Percentiles rank a stretch among this genome's conserved stretches.
phyloP scores from a whole-genome alignment of 2,113 vertebrate genomes.

The Nerophis lumbriciformis region DNA sequence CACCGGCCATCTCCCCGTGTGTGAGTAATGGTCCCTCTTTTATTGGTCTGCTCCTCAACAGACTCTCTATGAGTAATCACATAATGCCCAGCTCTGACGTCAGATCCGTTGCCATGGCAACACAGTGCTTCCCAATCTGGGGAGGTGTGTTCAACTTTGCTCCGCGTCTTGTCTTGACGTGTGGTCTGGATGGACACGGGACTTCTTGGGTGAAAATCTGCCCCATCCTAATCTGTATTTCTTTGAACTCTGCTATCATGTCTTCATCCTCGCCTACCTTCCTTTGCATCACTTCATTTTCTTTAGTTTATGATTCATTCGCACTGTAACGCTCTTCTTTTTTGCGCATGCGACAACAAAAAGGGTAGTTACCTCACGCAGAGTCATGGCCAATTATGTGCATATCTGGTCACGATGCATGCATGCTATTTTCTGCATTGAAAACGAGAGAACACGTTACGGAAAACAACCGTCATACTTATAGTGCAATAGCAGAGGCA shows the following conservation, averaged over 20 bases:
- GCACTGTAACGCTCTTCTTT: too few relatives aligned
- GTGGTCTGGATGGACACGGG: conserved; percentile 45
- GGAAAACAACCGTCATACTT: too few relatives aligned
- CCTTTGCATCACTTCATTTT: too few relatives aligned
- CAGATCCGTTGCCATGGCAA: conserved; percentile 65
- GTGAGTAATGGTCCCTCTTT: conserved; percentile 72
- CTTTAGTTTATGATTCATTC: too few relatives aligned
- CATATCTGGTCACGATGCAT: too few relatives aligned
- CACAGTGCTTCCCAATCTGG: conserved; percentile 61
- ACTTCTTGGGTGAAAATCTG: conserved; percentile 37
- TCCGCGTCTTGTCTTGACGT: conserved; percentile 46
- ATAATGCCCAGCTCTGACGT: conserved; percentile 70
- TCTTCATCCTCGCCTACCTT: conserved; percentile 15
- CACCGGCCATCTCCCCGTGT: conserved; percentile 52
- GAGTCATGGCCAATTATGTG: too few relatives aligned
- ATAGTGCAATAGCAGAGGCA: too few relatives aligned
- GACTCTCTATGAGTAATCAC: conserved; percentile 71
- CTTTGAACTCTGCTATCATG: neutral
- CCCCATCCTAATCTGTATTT: conserved; percentile 28
- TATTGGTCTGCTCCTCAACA: conserved; percentile 70
- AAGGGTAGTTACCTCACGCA: too few relatives aligned
- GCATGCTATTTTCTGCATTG: too few relatives aligned
- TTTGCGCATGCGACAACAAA: too few relatives aligned
- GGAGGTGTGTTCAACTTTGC: conserved; percentile 46
- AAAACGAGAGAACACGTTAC: too few relatives aligned